Evolutionary conservation across 2,888 invertebrate species (phyloP), one percentile per base, ranked within the genome.

Genomic region (Pheosia tremula): DNA sequence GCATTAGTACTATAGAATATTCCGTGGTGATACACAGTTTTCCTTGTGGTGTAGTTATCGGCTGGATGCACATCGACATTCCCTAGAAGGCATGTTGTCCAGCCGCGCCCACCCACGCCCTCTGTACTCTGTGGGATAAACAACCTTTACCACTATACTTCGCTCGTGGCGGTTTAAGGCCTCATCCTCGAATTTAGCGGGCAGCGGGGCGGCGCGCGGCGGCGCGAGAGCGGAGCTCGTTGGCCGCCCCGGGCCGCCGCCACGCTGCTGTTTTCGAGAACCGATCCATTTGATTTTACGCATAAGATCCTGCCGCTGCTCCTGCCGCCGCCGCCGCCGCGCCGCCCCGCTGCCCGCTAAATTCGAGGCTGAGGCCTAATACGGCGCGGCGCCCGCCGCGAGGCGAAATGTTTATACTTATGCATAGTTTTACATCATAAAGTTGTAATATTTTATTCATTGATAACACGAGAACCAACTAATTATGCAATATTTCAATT

Each of bases 1-100:
- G 36, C 52, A 36, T 24, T 36, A 56, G 4, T 45, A 5, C 24
- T 56, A 56, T 45, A 10, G 24, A 11, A 56, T 45, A 43, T 45
- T 43, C 45, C 13, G 56, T 43, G 5, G 9, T 56, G 45, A 36
- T 41, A 77, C 72, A 72, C 72, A 73, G 78, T 81, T 85, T 86
- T 84, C 83, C 84, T 81, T 79, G 80, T 76, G 75, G 67, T 80
- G 79, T 81, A 87, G 84, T 81, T 79, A 81, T 76, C 75, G 67
- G 79, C 80, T 81, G 88, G 84, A 85, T 87, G 82, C 83, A 82
- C 80, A 80, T 72, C 91, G 86, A 90, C 86, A 86, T 92, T 89
- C 93, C 92, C 83, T 92, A 91, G 72, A 93, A 84, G 92, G 93
- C 81, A 84, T 77, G 85, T 85, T 75, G 89, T 77, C 82, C 74